A percentile compares a stretch with the other conserved stretches of the same genome.
Evolutionary conservation across 2,888 invertebrate genomes (phyloP).

Genomic region (Metallyticus violacea): DNA sequence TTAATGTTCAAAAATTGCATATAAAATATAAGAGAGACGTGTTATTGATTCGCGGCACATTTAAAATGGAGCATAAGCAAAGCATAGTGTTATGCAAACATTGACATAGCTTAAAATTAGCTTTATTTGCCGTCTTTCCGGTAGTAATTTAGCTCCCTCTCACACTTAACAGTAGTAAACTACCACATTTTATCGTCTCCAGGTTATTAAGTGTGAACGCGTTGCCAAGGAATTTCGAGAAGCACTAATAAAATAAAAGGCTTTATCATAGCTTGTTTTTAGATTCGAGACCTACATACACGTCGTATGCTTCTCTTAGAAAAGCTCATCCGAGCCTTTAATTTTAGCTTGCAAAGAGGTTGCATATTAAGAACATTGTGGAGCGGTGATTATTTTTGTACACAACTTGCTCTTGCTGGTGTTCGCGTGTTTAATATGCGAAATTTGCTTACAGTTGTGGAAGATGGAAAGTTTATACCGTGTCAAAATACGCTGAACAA

Average conservation of each 20-base stretch:
- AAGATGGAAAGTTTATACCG: neutral
- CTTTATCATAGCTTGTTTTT: neutral
- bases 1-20: no score
- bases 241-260: neutral
- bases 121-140: neutral
- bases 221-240: neutral
- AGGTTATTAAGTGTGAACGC: neutral
- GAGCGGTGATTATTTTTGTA: neutral
- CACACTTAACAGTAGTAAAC: neutral
- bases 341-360: neutral
- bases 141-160: neutral
- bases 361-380: neutral
- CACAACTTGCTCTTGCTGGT: neutral
- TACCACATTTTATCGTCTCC: neutral
- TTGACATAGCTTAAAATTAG: neutral
- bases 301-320: neutral
- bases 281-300: neutral
- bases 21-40: no score
- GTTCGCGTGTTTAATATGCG: no score
- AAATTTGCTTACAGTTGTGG: neutral
- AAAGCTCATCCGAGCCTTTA: neutral
- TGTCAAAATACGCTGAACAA: neutral
- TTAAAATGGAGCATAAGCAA: no score
- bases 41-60: no score
- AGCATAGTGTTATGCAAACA: neutral